These are phyloP conservation scores for Rhabditoides inermis DNA, from an alignment of 2,888 invertebrate species.

Conservation along the genomic window DNA sequence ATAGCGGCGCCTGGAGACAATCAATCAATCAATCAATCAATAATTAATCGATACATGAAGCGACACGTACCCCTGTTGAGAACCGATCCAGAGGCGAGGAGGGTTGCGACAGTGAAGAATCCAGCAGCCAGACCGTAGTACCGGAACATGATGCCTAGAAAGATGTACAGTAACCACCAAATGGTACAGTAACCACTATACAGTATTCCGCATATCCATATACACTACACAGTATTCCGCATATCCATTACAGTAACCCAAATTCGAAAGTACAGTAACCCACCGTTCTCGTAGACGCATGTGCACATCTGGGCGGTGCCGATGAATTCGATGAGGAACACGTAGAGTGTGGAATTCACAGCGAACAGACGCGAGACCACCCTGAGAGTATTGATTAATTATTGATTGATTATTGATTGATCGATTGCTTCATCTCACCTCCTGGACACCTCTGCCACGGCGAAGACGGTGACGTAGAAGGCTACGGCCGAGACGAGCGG, in stretches of 20 bases:
- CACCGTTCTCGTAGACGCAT: slow-evolving; percentile 51
- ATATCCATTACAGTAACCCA: too few relatives aligned
- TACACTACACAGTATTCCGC: too few relatives aligned
- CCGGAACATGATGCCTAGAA: slow-evolving; percentile 36
- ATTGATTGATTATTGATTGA: background rate
- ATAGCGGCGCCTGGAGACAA: slow-evolving; percentile 43
- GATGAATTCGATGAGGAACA: slow-evolving; percentile 27
- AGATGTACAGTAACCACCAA: too few relatives aligned
- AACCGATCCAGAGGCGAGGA: slow-evolving; percentile 26
- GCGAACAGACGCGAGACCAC: background rate
- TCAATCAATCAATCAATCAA: too few relatives aligned
- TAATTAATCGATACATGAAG: too few relatives aligned
- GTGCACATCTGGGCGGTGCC: slow-evolving; percentile 46
- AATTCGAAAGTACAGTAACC: too few relatives aligned
- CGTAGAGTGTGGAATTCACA: slow-evolving; percentile 2
- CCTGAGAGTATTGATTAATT: background rate
- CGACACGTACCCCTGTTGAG: too few relatives aligned
- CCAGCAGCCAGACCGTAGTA: slow-evolving; percentile 42
- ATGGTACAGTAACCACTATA: background rate
- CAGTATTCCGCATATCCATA: background rate
- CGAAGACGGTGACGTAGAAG: slow-evolving; percentile 17
- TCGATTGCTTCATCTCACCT: background rate
- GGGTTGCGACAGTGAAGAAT: slow-evolving; percentile 32
- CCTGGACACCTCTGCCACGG: slow-evolving; percentile 16
- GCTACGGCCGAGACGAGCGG: slow-evolving; percentile 18